Evolutionary conservation across 2,797 vertebrate genomes (phyloP).

Genomic region (Acanthis flammea): DNA sequence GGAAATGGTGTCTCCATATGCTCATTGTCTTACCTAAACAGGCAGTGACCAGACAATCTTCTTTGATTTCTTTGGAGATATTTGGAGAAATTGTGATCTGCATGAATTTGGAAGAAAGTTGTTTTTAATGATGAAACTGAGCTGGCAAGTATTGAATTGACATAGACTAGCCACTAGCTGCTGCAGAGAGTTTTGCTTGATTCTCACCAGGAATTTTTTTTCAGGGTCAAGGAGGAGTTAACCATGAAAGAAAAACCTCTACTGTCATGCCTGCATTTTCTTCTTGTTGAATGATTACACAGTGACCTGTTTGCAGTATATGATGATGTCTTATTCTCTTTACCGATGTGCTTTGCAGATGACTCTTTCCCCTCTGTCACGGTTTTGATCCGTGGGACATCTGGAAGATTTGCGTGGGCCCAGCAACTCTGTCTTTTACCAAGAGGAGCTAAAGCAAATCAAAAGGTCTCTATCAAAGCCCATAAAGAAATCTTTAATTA

Average conservation of each 20-base stretch:
- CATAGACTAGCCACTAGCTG: neutral
- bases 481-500: constrained; percentile 44
- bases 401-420: constrained; percentile 87
- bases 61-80: neutral
- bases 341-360: constrained; percentile 69
- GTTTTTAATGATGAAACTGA: neutral
- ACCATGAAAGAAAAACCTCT: neutral
- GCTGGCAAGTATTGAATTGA: neutral
- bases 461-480: constrained; percentile 84
- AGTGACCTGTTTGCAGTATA: neutral
- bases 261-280: neutral
- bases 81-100: neutral
- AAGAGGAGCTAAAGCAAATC: constrained; percentile 89
- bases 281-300: neutral
- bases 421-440: constrained; percentile 91
- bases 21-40: neutral
- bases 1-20: neutral
- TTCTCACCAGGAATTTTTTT: neutral
- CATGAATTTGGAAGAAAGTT: neutral
- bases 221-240: neutral
- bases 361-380: constrained; percentile 93
- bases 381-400: constrained; percentile 87
- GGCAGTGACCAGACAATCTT: neutral
- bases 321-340: neutral
- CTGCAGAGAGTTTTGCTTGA: neutral